Percentiles rank a stretch among this genome's conserved stretches.
Evolutionary conservation across 2,888 invertebrate genomes (phyloP).

Genomic region (Caenorhabditis sp.): DNA sequence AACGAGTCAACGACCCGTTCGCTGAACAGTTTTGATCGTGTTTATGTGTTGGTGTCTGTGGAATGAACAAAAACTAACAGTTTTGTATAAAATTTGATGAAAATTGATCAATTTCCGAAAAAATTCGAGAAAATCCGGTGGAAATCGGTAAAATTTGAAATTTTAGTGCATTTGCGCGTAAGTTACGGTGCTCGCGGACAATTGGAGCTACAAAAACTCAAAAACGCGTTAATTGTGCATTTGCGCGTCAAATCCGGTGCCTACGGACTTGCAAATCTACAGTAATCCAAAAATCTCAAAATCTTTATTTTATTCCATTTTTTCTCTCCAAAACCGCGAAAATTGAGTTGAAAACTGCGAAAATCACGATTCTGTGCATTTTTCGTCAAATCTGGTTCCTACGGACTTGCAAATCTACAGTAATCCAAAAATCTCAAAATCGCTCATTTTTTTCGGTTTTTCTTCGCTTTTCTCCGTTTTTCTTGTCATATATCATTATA

Average conservation of each 20-base stretch:
- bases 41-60: background rate
- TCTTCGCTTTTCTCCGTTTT: no score
- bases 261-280: background rate
- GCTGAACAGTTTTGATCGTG: slow-evolving; percentile 57
- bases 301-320: background rate
- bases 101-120: no score
- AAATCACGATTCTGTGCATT: background rate
- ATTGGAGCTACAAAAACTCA: no score
- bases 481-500: no score
- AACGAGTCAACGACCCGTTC: slow-evolving; percentile 51
- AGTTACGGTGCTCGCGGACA: no score
- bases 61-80: background rate
- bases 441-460: background rate
- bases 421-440: background rate
- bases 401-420: background rate
- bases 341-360: no score
- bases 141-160: background rate
- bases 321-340: background rate
- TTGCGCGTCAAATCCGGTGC: background rate
- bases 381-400: background rate
- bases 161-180: background rate
- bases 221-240: background rate
- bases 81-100: no score
- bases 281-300: background rate
- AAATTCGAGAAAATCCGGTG: background rate